Evolutionary conservation across 2,797 vertebrate genomes (phyloP).

Genomic region (Rhinophrynus dorsalis): DNA sequence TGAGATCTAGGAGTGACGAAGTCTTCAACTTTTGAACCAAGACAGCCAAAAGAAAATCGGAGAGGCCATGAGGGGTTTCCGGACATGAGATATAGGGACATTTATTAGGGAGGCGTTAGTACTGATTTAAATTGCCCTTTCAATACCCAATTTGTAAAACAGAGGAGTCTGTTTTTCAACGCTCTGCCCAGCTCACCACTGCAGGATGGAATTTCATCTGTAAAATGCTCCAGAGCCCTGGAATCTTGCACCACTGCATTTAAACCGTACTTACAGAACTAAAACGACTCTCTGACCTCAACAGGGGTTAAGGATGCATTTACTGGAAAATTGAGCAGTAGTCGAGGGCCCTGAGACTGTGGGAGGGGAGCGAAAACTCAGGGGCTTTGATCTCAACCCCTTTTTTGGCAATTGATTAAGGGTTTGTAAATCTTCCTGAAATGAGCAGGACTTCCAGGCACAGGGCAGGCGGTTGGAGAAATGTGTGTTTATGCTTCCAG

Average conservation of each 20-base stretch:
- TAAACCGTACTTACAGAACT: background rate
- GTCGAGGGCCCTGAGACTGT: background rate
- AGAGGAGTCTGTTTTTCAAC: background rate
- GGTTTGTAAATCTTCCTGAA: slow-evolving; percentile 17
- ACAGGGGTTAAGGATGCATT: slow-evolving; percentile 2
- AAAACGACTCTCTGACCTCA: slow-evolving; percentile 8
- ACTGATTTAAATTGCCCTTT: too few relatives aligned
- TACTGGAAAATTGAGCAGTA: slow-evolving; percentile 23
- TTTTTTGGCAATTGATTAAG: slow-evolving; percentile 37
- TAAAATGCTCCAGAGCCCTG: background rate
- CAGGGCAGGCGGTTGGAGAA: background rate
- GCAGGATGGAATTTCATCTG: background rate
- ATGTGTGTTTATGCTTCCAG: slow-evolving; percentile 3
- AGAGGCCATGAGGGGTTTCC: too few relatives aligned
- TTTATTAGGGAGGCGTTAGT: too few relatives aligned
- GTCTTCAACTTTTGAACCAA: too few relatives aligned
- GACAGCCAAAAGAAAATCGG: too few relatives aligned
- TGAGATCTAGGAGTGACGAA: too few relatives aligned
- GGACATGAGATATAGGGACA: too few relatives aligned
- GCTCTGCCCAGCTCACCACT: background rate
- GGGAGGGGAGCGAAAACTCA: background rate
- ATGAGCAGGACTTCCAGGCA: slow-evolving; percentile 23
- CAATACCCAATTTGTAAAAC: background rate
- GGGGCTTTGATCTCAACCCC: background rate
- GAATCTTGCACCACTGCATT: background rate